Percentiles rank a stretch among this genome's conserved stretches.
Evolutionary conservation across 1,140 invertebrate species (phyloP).

Genomic region (Chrysoperla carnea): DNA sequence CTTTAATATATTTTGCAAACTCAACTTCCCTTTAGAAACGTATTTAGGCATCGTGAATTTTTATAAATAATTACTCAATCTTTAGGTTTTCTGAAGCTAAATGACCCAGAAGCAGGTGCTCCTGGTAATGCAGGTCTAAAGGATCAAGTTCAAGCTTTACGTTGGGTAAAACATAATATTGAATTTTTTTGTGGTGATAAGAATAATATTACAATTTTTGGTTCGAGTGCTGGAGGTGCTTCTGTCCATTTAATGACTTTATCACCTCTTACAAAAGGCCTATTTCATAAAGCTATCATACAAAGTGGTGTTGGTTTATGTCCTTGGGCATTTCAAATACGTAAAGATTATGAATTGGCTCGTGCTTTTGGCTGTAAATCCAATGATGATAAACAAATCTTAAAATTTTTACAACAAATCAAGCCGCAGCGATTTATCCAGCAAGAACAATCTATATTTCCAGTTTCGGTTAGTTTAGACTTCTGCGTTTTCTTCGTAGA

Average conservation of each 20-base stretch:
- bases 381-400: no score
- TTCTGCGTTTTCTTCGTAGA: no score
- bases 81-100: constrained; percentile 15
- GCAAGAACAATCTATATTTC: no score
- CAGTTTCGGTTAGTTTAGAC: no score
- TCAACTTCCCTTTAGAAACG: no score
- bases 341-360: no score
- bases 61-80: no score
- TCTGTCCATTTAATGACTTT: constrained; percentile 16
- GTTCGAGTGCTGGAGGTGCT: constrained; percentile 29
- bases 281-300: constrained; percentile 37
- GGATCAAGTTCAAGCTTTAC: constrained; percentile 35
- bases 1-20: no score
- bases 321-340: constrained; percentile 7
- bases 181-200: constrained; percentile 27
- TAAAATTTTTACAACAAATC: no score
- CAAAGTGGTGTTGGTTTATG: constrained; percentile 30
- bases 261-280: constrained; percentile 15
- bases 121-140: constrained; percentile 42
- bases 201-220: constrained; percentile 25
- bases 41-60: no score
- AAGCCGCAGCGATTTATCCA: no score
- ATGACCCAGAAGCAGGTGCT: constrained; percentile 22
- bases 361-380: no score
- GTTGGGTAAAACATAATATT: constrained; percentile 37